Evolutionary conservation across 2,888 invertebrate species (phyloP).

Genomic region (Caradrina clavipalpis): DNA sequence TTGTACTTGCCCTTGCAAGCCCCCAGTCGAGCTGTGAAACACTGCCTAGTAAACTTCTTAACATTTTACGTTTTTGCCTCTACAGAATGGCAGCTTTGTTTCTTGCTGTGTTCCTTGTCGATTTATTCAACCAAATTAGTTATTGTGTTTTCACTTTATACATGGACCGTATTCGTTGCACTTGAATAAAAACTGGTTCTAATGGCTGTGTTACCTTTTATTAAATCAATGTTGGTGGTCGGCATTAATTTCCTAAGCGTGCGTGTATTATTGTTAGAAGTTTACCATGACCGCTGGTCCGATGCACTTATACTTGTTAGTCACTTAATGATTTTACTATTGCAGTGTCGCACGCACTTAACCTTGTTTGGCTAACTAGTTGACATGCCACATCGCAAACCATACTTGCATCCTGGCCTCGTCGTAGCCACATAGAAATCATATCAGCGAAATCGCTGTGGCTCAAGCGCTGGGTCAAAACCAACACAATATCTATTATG

Average conservation of each 20-base stretch:
- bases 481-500: conserved; percentile 28
- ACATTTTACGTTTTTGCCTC: conserved; percentile 35
- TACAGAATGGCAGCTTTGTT: conserved; percentile 5
- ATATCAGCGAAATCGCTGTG: conserved; percentile 52
- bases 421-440: conserved; percentile 65
- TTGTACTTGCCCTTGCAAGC: conserved; percentile 60
- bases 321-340: conserved; percentile 79
- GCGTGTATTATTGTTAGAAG: conserved; percentile 77
- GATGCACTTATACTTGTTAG: conserved; percentile 77
- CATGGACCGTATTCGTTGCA: conserved; percentile 34
- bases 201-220: conserved; percentile 61
- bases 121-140: conserved; percentile 24
- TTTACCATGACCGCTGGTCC: conserved; percentile 84
- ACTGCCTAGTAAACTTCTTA: conserved; percentile 42
- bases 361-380: conserved; percentile 83
- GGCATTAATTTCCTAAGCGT: conserved; percentile 75
- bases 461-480: conserved; percentile 15
- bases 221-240: conserved; percentile 72
- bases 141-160: conserved; percentile 40
- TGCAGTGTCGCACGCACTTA: conserved; percentile 78
- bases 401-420: conserved; percentile 79
- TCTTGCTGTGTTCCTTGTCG: conserved; percentile 14
- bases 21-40: conserved; percentile 43
- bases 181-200: conserved; percentile 61
- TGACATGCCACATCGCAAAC: conserved; percentile 77